A percentile compares a stretch with the other conserved stretches of the same genome.
These are phyloP conservation scores for Halcyon malimbica DNA, from an alignment of 2,113 vertebrate species.

Conservation along the genomic window DNA sequence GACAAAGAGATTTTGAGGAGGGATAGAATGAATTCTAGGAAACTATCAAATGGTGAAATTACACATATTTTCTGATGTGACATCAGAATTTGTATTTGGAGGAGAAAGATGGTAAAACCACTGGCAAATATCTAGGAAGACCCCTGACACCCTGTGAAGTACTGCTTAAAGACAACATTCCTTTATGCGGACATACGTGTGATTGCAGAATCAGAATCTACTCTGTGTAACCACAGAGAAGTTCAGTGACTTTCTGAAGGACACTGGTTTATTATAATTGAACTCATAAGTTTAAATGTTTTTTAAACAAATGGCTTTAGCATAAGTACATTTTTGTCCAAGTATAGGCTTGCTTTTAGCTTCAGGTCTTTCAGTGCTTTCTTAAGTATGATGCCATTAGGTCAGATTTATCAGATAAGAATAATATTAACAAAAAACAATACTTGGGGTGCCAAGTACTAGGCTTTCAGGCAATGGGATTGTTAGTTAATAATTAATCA, in stretches of 20 bases:
- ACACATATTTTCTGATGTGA: neutral
- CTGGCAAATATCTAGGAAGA: neutral
- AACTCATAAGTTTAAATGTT: constrained; percentile 32
- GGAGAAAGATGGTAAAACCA: neutral
- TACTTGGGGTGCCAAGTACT: neutral
- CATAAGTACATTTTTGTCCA: constrained; percentile 32
- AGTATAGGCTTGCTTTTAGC: neutral
- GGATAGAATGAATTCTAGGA: neutral
- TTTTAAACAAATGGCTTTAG: constrained; percentile 41
- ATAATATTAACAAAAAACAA: constrained; percentile 44
- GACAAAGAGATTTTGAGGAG: neutral
- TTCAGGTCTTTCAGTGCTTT: neutral
- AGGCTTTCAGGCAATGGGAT: neutral
- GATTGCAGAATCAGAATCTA: neutral
- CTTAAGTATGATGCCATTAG: constrained; percentile 9
- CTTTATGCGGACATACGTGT: neutral
- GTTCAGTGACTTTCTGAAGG: constrained; percentile 43
- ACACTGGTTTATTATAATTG: constrained; percentile 19
- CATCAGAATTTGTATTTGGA: neutral
- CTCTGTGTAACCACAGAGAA: neutral
- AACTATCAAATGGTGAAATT: neutral
- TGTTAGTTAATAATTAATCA: constrained; percentile 51
- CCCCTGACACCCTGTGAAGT: neutral
- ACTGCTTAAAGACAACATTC: neutral
- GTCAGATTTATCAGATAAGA: constrained; percentile 52